A percentile compares a stretch with the other conserved stretches of the same genome.
phyloP scores from a whole-genome alignment of 2,888 invertebrate species.

The Nebria salina region DNA sequence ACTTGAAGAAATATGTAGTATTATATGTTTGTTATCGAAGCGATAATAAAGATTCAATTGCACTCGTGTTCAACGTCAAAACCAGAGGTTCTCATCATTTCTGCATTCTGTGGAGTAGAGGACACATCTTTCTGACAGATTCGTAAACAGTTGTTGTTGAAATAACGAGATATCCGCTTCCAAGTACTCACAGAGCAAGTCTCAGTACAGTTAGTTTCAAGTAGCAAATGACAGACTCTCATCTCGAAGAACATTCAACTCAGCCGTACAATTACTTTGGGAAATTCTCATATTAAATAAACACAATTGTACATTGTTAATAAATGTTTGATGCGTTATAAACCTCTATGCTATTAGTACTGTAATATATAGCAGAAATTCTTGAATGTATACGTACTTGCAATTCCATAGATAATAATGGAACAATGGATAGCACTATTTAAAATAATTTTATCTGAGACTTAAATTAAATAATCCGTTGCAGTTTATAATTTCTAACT shows the following conservation, averaged over 20 bases:
- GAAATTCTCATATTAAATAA: not conserved
- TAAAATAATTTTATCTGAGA: too few species aligned
- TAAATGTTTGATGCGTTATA: not conserved
- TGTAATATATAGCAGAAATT: too few species aligned
- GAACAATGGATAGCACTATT: too few species aligned
- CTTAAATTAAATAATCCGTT: too few species aligned
- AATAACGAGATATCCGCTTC: not conserved
- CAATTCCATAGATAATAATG: too few species aligned
- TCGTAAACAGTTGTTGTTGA: not conserved
- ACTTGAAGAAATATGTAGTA: too few species aligned
- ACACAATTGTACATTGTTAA: not conserved
- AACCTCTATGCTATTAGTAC: not conserved
- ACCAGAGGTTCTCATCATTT: not conserved
- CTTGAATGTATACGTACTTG: too few species aligned
- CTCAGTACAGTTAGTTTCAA: not conserved
- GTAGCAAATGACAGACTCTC: not conserved
- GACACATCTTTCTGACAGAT: not conserved
- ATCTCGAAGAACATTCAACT: not conserved
- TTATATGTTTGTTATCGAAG: too few species aligned
- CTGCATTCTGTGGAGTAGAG: not conserved
- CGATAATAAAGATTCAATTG: too few species aligned
- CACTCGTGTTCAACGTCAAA: not conserved
- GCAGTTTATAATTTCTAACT: too few species aligned
- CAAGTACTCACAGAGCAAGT: not conserved
- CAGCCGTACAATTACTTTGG: not conserved